Percentiles rank a stretch among this genome's conserved stretches.
Evolutionary conservation across 1,140 invertebrate genomes (phyloP).

Genomic region (Archivesica marissinica): DNA sequence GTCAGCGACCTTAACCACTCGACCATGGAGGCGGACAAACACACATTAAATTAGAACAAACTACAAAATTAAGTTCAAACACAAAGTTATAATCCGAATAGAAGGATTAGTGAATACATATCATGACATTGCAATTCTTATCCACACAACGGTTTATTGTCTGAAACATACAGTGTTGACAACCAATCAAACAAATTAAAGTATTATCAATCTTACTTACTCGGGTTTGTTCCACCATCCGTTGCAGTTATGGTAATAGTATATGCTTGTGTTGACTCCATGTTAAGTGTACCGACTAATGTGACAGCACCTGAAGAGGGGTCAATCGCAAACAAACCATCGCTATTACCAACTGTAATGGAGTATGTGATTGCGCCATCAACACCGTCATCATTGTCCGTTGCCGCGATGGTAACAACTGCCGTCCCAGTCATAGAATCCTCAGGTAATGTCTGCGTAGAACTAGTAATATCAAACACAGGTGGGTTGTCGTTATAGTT

Average conservation of each 20-base stretch:
- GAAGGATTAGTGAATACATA: too few relatives aligned
- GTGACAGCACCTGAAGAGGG: conserved; percentile 64
- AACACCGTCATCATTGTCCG: conserved; percentile 48
- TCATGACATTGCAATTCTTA: too few relatives aligned
- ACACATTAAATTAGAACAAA: too few relatives aligned
- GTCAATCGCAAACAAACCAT: conserved; percentile 64
- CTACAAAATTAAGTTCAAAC: too few relatives aligned
- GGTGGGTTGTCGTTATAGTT: conserved; percentile 65
- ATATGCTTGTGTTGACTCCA: conserved; percentile 65
- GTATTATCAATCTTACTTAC: too few relatives aligned
- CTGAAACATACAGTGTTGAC: too few relatives aligned
- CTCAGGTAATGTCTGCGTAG: conserved; percentile 58
- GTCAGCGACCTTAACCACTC: too few relatives aligned
- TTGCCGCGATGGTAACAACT: conserved; percentile 35
- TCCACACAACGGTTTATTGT: too few relatives aligned
- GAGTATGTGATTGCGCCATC: conserved; percentile 25
- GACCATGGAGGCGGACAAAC: too few relatives aligned
- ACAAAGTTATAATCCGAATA: too few relatives aligned
- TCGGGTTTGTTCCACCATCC: conserved; percentile 63
- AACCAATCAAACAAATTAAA: too few relatives aligned
- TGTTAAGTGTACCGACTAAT: conserved; percentile 69
- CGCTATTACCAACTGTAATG: conserved; percentile 27
- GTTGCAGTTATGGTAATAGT: conserved; percentile 62
- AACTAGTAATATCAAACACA: conserved; percentile 54
- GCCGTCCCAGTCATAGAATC: conserved; percentile 16